Evolutionary conservation across 64 coral and sea anemone genomes (phyloP), one percentile per base, ranked within the genome.

Genomic region (Stichodactyla mertensii): DNA sequence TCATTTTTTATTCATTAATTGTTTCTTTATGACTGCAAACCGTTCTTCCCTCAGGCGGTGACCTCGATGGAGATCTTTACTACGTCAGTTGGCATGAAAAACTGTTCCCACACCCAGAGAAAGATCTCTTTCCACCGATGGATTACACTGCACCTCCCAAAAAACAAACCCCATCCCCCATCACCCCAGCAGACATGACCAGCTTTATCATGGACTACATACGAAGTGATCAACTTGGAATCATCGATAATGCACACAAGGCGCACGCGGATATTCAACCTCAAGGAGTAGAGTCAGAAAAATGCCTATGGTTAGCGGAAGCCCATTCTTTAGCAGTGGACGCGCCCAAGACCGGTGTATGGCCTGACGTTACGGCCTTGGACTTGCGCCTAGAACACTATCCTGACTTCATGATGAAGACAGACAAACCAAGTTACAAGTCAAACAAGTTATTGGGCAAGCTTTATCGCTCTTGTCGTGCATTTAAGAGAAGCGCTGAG

Each of bases 391-490:
- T 88, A 9, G 57, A 87, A 16, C 71, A 87, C 12, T 99, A 95
- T 24, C 97, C 97, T 15, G 97, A 99, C 78, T 99, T 99, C 83
- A 99, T 99, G 97, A 99, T 99, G 97, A 99, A 99, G 61, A 89
- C 85, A 20, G 97, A 99, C 86, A 99, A 99, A 82, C 97, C 97
- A 14, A 92, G 81, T 45, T 99, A 99, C 53, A 84, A 82, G 10
- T 99, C 97, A 6, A 84, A 90, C 18, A 99, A 95, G 77, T 71
- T 99, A 14, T 74, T 99, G 9, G 97, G 97, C 52, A 95, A 98
- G 82, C 82, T 99, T 10, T 99, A 95, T 85, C 90, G 93, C 13
- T 90, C 91, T 24, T 99, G 97, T 71, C 77, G 93, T 57, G 88
- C 93, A 14, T 95, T 99, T 82, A 92, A 99, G 20, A 89, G 93